Base-by-base conservation (phyloP, 2,797 vertebrate genomes). In the Rhyacichthys aspro region DNA sequence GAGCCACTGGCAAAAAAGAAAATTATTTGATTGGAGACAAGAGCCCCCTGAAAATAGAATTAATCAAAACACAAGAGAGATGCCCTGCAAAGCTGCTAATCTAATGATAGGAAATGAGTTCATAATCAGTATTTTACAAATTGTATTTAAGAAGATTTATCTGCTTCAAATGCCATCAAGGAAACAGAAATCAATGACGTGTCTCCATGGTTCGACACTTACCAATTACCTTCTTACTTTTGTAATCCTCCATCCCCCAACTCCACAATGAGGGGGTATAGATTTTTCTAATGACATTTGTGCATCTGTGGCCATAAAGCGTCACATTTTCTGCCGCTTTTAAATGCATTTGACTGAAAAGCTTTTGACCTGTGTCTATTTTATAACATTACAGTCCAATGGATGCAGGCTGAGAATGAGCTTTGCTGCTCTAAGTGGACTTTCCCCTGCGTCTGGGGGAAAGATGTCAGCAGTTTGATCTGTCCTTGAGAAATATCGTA, bases 51-150 rank as follows among this genome's bases (percentile, higher is more conserved):
- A 48, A 80, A 85, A 83, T 58, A 33, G 43, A 58, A 84, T 86
- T 83, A 86, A 58, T 55, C 47, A 3, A n/a, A 70, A 70, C 72
- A 68, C 70, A 34, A 18, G 55, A 52, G 60, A 71, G 56, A 9
- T 38, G 17, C 55, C 52, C 52, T 55, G 18, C 18, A 34, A 61
- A 59, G 55, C 62, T 57, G 50, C 62, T 67, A 75, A 79, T 57
- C 64, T 55, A 79, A 75, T 86, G 63, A 63, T 39, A 65, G 68
- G 32, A 68, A 84, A 86, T 84, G 57, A 79, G 74, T 87, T 81
- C 57, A 83, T 84, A 81, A 81, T 84, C 62, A 68, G 76, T 72
- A 73, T 44, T 69, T 79, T 62, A 36, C 55, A 63, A 81, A 76
- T 62, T 56, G 33, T 63, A 68, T 45, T 61, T 43, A 42, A 49